A percentile compares a stretch with the other conserved stretches of the same genome.
Conservation (phyloP, 2,113 vertebrate species). For the Macrotus californicus region DNA sequence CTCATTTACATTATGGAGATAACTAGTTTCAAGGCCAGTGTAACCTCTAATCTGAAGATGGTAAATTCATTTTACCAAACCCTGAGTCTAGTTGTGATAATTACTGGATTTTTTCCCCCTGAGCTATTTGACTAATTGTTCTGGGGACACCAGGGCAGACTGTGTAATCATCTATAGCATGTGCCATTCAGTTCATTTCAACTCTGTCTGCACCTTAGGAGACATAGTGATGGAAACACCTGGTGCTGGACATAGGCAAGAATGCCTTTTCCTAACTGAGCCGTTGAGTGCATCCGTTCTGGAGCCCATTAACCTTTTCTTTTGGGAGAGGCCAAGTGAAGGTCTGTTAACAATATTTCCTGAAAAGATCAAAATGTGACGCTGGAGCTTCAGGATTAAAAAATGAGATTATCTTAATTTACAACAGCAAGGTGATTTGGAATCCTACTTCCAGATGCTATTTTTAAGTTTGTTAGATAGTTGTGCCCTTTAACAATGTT, state of each 20-base stretch:
- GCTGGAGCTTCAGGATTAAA: conserved; percentile 19
- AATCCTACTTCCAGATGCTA: conserved; percentile 37
- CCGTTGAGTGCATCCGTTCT: neutral
- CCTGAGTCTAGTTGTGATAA: conserved; percentile 40
- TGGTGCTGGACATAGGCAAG: conserved; percentile 17
- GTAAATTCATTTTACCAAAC: conserved; percentile 38
- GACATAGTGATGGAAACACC: conserved; percentile 33
- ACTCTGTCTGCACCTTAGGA: conserved; percentile 17
- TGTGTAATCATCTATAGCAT: conserved; percentile 36
- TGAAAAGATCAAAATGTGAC: conserved; percentile 21
- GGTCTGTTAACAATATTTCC: conserved; percentile 38
- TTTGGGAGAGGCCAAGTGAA: conserved; percentile 57
- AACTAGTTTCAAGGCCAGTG: neutral
- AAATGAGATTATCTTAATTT: conserved; percentile 57
- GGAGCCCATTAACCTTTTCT: conserved; percentile 41
- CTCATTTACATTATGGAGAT: neutral
- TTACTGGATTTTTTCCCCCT: conserved; percentile 29
- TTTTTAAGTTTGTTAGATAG: conserved; percentile 33
- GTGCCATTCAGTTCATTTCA: conserved; percentile 58
- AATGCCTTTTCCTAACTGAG: neutral
- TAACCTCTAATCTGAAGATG: conserved; percentile 33
- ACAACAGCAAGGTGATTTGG: conserved; percentile 36
- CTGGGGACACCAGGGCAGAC: conserved; percentile 19
- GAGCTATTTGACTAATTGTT: conserved; percentile 54
- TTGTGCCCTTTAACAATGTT: neutral